Conservation (phyloP, 2,113 vertebrate genomes). For the Hirundichthys speculiger region DNA sequence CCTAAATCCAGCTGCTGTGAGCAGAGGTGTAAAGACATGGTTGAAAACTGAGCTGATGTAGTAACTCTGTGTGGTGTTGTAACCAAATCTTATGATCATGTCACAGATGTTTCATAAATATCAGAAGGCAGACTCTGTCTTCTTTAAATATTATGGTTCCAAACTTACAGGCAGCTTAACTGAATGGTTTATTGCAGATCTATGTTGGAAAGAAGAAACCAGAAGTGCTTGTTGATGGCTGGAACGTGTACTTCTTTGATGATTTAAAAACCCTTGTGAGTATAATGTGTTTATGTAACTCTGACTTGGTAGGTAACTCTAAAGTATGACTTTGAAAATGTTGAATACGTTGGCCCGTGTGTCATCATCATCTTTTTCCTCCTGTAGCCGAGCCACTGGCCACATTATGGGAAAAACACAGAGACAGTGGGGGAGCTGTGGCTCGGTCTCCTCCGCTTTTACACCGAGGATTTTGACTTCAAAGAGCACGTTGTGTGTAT, state of each 20-base stretch:
- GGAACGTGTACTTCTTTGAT: conserved; percentile 94
- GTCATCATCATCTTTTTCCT: background rate
- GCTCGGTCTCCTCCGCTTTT: conserved; percentile 93
- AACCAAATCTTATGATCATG: no score
- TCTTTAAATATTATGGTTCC: no score
- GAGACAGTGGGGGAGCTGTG: conserved; percentile 92
- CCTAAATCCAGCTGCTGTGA: no score
- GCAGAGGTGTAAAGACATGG: no score
- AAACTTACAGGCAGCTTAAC: background rate
- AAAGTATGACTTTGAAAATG: background rate
- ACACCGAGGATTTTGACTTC: conserved; percentile 96
- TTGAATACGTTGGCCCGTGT: background rate
- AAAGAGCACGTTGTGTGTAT: conserved; percentile 93
- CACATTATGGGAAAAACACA: conserved; percentile 84
- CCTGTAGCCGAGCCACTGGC: conserved; percentile 84
- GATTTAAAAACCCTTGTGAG: conserved; percentile 84
- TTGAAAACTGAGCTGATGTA: no score
- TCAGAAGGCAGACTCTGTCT: no score
- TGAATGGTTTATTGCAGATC: conserved; percentile 82
- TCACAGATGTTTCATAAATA: no score
- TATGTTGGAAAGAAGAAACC: conserved; percentile 87
- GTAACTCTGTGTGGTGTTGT: no score
- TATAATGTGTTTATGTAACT: conserved; percentile 3
- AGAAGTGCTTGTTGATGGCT: conserved; percentile 90
- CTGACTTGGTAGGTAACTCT: no score